A percentile compares a stretch with the other conserved stretches of the same genome.
phyloP scores from a whole-genome alignment of 2,888 invertebrate species.

The Pheosia tremula region DNA sequence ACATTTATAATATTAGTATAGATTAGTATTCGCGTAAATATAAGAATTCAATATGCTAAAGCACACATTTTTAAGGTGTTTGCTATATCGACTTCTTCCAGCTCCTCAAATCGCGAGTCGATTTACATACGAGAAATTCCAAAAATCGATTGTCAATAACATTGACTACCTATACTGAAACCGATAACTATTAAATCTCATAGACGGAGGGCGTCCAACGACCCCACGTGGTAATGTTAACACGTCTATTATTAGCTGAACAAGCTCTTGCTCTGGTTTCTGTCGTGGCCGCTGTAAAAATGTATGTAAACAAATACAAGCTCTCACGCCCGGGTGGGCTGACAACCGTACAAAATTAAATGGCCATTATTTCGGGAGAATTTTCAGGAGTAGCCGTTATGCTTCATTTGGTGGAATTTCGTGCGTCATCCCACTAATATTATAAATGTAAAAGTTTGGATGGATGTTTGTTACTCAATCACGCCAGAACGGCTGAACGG shows the following conservation, averaged over 20 bases:
- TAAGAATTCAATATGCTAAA: no score
- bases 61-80: no score
- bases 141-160: no score
- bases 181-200: slow-evolving; percentile 21
- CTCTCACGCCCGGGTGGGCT: slow-evolving; percentile 80
- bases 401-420: slow-evolving; percentile 42
- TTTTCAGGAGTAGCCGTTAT: slow-evolving; percentile 16
- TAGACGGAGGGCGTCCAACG: slow-evolving; percentile 63
- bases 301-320: slow-evolving; percentile 78
- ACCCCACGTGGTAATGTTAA: slow-evolving; percentile 77
- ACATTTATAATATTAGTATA: no score
- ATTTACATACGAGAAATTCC: no score
- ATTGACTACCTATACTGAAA: slow-evolving; percentile 17
- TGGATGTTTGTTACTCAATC: no score
- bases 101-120: no score
- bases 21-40: no score
- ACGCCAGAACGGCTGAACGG: no score
- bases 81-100: no score
- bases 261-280: slow-evolving; percentile 77
- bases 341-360: slow-evolving; percentile 49
- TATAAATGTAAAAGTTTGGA: no score
- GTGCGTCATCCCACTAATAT: slow-evolving; percentile 19
- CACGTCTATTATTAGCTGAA: slow-evolving; percentile 71
- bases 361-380: slow-evolving; percentile 31
- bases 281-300: slow-evolving; percentile 83